A percentile compares a stretch with the other conserved stretches of the same genome.
Evolutionary conservation across 2,113 vertebrate genomes (phyloP).

Genomic region (Nerophis ophidion): DNA sequence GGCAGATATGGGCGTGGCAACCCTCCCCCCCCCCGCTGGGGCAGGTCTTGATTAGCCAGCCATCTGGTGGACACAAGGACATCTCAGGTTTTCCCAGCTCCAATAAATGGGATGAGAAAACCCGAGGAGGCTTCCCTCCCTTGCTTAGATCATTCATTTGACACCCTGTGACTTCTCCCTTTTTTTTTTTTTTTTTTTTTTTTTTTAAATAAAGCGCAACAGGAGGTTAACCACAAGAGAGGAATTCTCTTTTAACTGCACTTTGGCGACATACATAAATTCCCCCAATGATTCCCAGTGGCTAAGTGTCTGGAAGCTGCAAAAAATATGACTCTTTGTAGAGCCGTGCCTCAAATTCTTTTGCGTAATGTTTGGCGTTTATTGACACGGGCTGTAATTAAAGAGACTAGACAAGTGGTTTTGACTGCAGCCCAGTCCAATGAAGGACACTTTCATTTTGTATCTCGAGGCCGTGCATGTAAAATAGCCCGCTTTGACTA

Average conservation of each 20-base stretch:
- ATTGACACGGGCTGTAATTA: neutral
- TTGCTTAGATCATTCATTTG: slow-evolving; percentile 15
- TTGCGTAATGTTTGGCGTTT: neutral
- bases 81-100: slow-evolving; percentile 54
- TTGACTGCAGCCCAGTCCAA: no score
- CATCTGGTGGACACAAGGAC: slow-evolving; percentile 68
- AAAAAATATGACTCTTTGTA: no score
- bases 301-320: neutral
- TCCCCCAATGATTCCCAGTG: neutral
- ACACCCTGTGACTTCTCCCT: neutral
- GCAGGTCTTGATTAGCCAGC: slow-evolving; percentile 50
- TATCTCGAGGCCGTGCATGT: neutral
- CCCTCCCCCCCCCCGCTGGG: slow-evolving; percentile 43
- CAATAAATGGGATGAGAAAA: slow-evolving; percentile 63
- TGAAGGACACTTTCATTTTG: slow-evolving; percentile 1
- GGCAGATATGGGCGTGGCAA: slow-evolving; percentile 39
- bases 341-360: neutral
- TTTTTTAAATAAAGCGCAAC: neutral
- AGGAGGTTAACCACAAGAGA: no score
- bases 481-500: slow-evolving; percentile 19
- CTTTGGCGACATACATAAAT: neutral
- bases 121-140: slow-evolving; percentile 25
- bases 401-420: no score
- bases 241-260: no score
- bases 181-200: neutral